These are phyloP conservation scores for Pampusana beccarii DNA, from an alignment of 2,113 vertebrate species.

Conservation along the genomic window DNA sequence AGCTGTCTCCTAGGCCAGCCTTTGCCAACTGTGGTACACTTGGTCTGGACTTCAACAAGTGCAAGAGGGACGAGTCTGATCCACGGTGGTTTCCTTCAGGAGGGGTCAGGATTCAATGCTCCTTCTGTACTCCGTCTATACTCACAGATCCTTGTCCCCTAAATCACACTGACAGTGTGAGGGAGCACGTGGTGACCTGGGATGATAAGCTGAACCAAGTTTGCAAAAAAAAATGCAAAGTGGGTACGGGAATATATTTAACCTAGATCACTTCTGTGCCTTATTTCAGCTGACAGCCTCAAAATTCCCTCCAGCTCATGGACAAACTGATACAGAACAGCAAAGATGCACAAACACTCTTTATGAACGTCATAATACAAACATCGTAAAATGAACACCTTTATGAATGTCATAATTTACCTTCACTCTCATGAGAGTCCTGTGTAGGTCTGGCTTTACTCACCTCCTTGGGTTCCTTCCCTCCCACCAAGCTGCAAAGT, in stretches of 20 bases:
- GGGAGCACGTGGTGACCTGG: not conserved
- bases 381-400: not conserved
- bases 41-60: not conserved
- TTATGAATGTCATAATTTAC: not conserved
- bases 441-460: not conserved
- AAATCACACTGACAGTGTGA: not conserved
- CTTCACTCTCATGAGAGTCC: fast-evolving
- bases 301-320: not conserved
- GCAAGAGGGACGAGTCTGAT: not conserved
- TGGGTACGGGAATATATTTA: not conserved
- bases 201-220: not conserved
- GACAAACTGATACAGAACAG: not conserved
- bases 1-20: not conserved
- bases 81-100: not conserved
- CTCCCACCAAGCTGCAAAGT: not conserved
- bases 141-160: not conserved
- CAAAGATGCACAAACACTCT: not conserved
- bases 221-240: not conserved
- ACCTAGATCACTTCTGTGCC: not conserved
- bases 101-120: not conserved
- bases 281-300: not conserved
- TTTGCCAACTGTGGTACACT: not conserved
- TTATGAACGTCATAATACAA: not conserved
- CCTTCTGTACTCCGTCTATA: fast-evolving
- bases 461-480: not conserved